Base-by-base conservation (phyloP, 2,888 invertebrate genomes). In the Pharmacophagus antenor region DNA sequence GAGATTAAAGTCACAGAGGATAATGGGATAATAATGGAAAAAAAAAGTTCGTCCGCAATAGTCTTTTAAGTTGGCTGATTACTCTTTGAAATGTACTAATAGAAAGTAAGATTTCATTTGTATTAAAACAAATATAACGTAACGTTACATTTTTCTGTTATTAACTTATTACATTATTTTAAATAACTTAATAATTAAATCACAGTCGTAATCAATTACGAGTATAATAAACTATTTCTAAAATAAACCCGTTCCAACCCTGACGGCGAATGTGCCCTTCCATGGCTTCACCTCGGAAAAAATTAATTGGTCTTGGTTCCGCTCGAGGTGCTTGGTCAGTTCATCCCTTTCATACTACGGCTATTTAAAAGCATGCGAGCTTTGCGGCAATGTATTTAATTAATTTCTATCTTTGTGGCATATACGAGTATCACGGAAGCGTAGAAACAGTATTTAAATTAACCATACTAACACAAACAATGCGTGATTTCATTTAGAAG, bases 381-480 rank as follows among this genome's bases (percentile, higher is more conserved):
- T n/a, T n/a, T 37, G 37, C 37, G n/a, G 37, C n/a, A n/a, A 37
- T n/a, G 37, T n/a, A 37, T 37, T 37, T n/a, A 37, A 37, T 37
- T 37, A 37, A 37, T 37, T 37, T n/a, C 37, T 37, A n/a, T n/a
- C n/a, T 37, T n/a, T 37, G 37, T n/a, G 37, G 37, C n/a, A n/a
- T 3, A n/a, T n/a, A 0, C 15, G 4, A 4, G 2, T 6, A 7
- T 2, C 6, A 4, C 37, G 15, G 6, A n/a, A n/a, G n/a, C n/a
- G n/a, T 37, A n/a, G 5, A 8, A 27, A 1, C 27, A 27, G n/a
- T n/a, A 37, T n/a, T 37, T 37, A 15, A 37, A 37, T 2, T n/a
- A n/a, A 1, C n/a, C 37, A n/a, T 15, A n/a, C n/a, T 5, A 37
- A 37, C 37, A n/a, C n/a, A 8, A n/a, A 5, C 15, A 0, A 4